A percentile compares a stretch with the other conserved stretches of the same genome.
phyloP scores from a whole-genome alignment of 2,888 invertebrate genomes.

The Synergus laeviventris region DNA sequence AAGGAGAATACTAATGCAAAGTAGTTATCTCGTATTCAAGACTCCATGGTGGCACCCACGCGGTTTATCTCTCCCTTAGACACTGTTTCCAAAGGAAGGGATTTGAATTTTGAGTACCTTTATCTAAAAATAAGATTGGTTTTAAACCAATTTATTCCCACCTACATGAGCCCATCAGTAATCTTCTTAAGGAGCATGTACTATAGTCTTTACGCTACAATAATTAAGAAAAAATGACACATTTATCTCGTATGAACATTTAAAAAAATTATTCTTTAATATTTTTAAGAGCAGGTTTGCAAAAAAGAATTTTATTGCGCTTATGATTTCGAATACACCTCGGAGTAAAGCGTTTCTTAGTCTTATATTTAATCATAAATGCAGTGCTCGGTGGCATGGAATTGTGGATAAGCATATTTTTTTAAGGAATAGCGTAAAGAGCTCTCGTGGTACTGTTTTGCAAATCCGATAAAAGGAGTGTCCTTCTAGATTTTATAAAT shows the following conservation, averaged over 20 bases:
- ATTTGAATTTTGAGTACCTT: constrained; percentile 6
- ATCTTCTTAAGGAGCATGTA: background rate
- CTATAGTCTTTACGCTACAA: too few species aligned
- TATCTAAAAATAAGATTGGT: background rate
- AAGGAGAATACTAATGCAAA: background rate
- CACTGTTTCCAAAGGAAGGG: background rate
- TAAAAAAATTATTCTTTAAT: too few species aligned
- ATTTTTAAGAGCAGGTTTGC: too few species aligned
- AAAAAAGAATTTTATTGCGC: background rate
- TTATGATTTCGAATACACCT: background rate
- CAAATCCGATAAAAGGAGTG: constrained; percentile 8
- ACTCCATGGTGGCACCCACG: background rate
- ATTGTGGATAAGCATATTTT: background rate
- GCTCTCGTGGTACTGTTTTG: background rate
- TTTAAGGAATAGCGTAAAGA: background rate
- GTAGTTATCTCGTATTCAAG: background rate
- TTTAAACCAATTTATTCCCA: background rate
- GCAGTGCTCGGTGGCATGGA: background rate
- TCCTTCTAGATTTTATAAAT: constrained; percentile 4
- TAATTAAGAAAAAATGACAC: too few species aligned
- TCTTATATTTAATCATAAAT: background rate
- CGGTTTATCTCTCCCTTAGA: background rate
- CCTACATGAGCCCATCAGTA: background rate
- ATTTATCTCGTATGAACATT: too few species aligned
- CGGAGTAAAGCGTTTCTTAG: background rate